These are phyloP conservation scores for Stigmatopora argus DNA, from an alignment of 2,113 vertebrate genomes.

Conservation along the genomic window DNA sequence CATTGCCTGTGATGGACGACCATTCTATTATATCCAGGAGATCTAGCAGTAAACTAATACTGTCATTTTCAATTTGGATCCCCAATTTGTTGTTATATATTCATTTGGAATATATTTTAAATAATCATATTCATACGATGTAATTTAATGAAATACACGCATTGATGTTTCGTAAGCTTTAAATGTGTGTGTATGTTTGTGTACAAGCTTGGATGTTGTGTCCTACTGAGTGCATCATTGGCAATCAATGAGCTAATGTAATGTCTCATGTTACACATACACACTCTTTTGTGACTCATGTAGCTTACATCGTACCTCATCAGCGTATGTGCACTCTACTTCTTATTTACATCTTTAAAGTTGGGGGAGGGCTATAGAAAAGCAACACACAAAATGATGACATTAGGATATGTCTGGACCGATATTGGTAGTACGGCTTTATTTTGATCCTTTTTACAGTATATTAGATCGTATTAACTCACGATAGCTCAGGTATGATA, in stretches of 20 bases:
- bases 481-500: no score
- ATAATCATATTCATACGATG: no score
- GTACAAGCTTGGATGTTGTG: background rate
- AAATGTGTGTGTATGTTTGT: background rate
- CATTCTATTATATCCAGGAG: no score
- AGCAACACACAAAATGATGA: background rate
- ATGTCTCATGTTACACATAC: conserved; percentile 9
- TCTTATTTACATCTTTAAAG: background rate
- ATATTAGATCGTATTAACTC: background rate
- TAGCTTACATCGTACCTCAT: conserved; percentile 41
- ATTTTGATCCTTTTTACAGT: background rate
- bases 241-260: conserved; percentile 19
- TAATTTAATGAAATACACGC: background rate
- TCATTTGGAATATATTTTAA: no score
- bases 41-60: no score
- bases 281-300: conserved; percentile 32
- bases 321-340: conserved; percentile 28
- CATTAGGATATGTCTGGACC: background rate
- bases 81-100: no score
- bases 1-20: no score
- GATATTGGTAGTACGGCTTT: background rate
- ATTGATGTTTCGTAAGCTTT: background rate
- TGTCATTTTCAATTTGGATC: no score
- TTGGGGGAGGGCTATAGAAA: background rate
- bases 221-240: conserved; percentile 4